These are phyloP conservation scores for Bhutanitis thaidina DNA, from an alignment of 2,888 invertebrate species.

Conservation along the genomic window DNA sequence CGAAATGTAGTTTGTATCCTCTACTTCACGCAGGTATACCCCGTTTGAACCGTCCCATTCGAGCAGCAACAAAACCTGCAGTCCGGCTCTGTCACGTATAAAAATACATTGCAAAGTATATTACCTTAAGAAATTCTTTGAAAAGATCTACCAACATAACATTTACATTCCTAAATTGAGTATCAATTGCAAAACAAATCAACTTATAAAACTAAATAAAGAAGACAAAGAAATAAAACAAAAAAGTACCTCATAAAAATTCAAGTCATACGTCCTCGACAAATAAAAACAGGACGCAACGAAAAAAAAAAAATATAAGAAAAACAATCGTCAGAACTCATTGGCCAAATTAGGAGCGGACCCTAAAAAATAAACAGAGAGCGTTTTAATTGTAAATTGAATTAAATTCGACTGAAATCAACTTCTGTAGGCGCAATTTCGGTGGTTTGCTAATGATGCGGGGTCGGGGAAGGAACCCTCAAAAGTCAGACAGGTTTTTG, in stretches of 20 bases:
- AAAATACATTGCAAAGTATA: no score
- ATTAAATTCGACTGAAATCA: slow-evolving; percentile 67
- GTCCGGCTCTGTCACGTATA: no score
- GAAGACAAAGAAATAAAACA: slow-evolving; percentile 12
- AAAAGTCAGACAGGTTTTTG: slow-evolving; percentile 59
- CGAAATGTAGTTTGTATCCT: no score
- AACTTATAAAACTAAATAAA: slow-evolving; percentile 16
- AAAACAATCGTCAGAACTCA: slow-evolving; percentile 29
- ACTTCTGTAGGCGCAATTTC: slow-evolving; percentile 51
- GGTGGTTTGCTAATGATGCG: slow-evolving; percentile 57
- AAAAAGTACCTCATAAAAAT: slow-evolving; percentile 21
- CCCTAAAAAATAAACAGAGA: slow-evolving; percentile 64
- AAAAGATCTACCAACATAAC: no score
- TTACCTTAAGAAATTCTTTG: no score
- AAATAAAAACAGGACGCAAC: slow-evolving; percentile 15
- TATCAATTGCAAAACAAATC: slow-evolving; percentile 1
- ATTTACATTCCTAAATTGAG: not conserved
- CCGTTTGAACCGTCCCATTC: no score
- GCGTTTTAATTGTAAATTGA: slow-evolving; percentile 73
- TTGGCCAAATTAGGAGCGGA: slow-evolving; percentile 51
- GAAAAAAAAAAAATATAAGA: slow-evolving; percentile 16
- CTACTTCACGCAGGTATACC: no score
- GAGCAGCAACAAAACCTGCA: no score
- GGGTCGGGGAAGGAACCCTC: slow-evolving; percentile 36
- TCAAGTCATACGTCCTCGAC: slow-evolving; percentile 20